These are phyloP conservation scores for Drosophila koepferae DNA, from an alignment of 2,888 invertebrate species.

Conservation along the genomic window DNA sequence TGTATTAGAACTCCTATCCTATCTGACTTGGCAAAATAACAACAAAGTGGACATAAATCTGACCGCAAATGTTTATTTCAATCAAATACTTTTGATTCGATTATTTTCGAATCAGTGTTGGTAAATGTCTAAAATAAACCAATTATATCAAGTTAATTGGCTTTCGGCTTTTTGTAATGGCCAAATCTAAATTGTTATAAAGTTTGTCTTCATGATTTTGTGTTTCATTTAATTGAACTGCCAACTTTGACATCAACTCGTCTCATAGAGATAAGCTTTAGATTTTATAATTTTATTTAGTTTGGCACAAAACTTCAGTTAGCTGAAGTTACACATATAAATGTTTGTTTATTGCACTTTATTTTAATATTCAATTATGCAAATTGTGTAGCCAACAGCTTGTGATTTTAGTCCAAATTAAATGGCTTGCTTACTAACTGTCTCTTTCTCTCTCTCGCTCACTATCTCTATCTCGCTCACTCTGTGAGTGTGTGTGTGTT, in stretches of 20 bases:
- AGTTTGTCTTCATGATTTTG: background rate
- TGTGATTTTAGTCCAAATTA: conserved; percentile 58
- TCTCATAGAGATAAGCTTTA: background rate
- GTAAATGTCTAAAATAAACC: background rate
- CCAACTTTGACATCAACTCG: background rate
- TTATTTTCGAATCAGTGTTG: conserved; percentile 1
- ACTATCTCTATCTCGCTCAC: background rate
- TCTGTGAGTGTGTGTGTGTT: conserved; percentile 17
- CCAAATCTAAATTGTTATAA: background rate
- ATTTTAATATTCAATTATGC: conserved; percentile 69
- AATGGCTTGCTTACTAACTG: conserved; percentile 31
- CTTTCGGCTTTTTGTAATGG: background rate
- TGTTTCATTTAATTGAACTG: conserved; percentile 10
- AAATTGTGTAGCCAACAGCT: conserved; percentile 43
- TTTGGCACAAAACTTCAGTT: background rate
- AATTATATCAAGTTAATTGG: background rate
- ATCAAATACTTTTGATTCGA: background rate
- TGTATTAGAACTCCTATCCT: background rate
- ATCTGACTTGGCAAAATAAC: no score
- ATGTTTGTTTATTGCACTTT: conserved; percentile 6
- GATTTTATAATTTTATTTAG: background rate
- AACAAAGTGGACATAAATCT: background rate
- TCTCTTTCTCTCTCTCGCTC: conserved; percentile 12
- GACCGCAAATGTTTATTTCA: background rate
- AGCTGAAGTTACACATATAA: background rate